phyloP scores from a whole-genome alignment of 2,113 vertebrate species.

The Coptodon bakossiorum region DNA sequence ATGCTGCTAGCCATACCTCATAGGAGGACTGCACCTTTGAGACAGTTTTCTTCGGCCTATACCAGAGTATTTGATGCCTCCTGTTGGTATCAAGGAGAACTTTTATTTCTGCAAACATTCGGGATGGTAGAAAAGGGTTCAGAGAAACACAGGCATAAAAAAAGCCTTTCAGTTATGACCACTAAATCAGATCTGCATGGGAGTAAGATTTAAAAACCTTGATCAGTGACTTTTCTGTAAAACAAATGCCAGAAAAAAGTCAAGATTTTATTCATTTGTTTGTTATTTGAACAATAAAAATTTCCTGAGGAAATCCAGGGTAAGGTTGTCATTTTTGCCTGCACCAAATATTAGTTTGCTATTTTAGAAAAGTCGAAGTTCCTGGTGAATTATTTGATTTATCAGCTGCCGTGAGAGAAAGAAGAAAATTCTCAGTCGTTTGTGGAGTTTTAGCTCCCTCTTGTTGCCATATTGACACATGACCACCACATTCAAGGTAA shows the following conservation, averaged over 20 bases:
- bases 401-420: background rate
- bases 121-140: background rate
- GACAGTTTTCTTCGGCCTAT: background rate
- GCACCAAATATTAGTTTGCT: background rate
- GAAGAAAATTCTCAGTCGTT: rapidly evolving
- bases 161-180: rapidly evolving
- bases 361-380: background rate
- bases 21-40: background rate
- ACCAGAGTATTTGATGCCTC: rapidly evolving
- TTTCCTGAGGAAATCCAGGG: background rate
- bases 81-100: background rate
- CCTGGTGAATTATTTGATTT: background rate
- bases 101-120: background rate
- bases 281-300: rapidly evolving
- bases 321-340: rapidly evolving
- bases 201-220: background rate
- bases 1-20: background rate
- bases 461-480: background rate
- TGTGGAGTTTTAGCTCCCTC: background rate
- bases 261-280: rapidly evolving
- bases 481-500: background rate
- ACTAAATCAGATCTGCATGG: background rate
- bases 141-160: background rate
- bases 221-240: background rate
- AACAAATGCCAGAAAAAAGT: background rate